Conservation (phyloP, 2,888 invertebrate species). For the Malthinus flaveolus region DNA sequence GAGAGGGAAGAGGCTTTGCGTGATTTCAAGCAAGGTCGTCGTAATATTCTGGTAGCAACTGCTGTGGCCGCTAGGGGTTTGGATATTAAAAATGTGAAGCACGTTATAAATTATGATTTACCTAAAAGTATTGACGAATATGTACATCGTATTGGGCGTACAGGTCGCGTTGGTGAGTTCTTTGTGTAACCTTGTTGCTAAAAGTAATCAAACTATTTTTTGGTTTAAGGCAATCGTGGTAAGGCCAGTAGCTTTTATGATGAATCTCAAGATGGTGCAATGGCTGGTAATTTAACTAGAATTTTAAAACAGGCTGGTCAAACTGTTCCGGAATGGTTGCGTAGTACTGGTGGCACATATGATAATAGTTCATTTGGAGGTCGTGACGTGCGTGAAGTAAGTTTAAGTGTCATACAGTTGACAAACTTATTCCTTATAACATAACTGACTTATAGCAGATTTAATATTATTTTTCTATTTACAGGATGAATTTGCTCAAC, state of each 20-base stretch:
- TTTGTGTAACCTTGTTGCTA: neutral
- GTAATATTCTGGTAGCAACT: constrained; percentile 88
- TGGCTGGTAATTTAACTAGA: constrained; percentile 69
- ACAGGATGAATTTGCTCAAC: neutral
- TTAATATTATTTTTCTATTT: neutral
- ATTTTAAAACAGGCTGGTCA: constrained; percentile 81
- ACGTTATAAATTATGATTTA: constrained; percentile 91
- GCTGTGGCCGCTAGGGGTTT: constrained; percentile 93
- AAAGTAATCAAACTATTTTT: neutral
- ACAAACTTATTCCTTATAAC: neutral
- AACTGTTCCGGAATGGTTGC: constrained; percentile 76
- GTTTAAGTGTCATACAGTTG: constrained; percentile 31
- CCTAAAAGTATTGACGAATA: constrained; percentile 91
- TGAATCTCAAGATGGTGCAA: constrained; percentile 58
- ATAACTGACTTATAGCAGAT: neutral
- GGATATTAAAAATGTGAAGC: constrained; percentile 83
- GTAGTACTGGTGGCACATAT: constrained; percentile 56
- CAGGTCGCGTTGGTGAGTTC: constrained; percentile 81
- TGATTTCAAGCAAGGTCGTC: constrained; percentile 79
- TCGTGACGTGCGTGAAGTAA: constrained; percentile 68
- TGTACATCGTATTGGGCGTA: constrained; percentile 93
- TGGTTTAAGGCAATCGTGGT: constrained; percentile 67
- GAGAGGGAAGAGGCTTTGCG: constrained; percentile 73
- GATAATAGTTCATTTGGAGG: constrained; percentile 67
- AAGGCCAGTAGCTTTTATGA: constrained; percentile 87